Conservation (phyloP, 2,113 vertebrate genomes). For the Loxodonta africana region DNA sequence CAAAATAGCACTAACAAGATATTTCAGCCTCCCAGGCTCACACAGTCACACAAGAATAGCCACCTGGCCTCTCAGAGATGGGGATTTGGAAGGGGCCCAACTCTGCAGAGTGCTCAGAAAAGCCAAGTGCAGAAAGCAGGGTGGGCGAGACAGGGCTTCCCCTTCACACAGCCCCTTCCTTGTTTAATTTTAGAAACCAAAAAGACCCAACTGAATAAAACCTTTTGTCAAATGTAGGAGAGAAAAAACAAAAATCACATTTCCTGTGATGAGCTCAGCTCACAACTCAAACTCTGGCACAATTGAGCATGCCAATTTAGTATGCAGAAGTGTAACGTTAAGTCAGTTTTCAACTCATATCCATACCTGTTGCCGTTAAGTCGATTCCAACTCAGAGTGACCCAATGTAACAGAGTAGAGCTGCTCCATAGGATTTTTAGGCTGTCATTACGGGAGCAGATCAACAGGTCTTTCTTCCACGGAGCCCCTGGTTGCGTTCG, state of each 20-base stretch:
- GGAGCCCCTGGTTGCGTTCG: not conserved
- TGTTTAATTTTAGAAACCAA: not conserved
- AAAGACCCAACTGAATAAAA: not conserved
- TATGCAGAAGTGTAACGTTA: too few species aligned
- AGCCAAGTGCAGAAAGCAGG: not conserved
- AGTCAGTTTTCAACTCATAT: too few species aligned
- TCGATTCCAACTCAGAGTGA: not conserved
- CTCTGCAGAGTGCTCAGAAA: not conserved
- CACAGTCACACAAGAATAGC: not conserved
- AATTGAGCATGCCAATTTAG: too few species aligned
- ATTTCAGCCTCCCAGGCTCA: not conserved
- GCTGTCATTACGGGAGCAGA: not conserved
- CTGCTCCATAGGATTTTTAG: not conserved
- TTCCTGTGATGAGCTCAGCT: not conserved
- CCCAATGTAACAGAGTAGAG: too few species aligned
- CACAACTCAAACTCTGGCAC: too few species aligned
- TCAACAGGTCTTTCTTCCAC: not conserved
- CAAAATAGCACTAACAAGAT: not conserved
- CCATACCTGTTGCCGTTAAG: not conserved
- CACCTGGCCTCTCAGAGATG: rapidly evolving
- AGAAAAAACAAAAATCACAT: not conserved
- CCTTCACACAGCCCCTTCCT: not conserved
- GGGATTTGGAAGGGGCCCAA: not conserved
- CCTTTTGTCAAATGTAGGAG: not conserved
- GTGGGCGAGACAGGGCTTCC: rapidly evolving